Base-by-base conservation (phyloP, 2,888 invertebrate genomes). In the Tipula vernalis region DNA sequence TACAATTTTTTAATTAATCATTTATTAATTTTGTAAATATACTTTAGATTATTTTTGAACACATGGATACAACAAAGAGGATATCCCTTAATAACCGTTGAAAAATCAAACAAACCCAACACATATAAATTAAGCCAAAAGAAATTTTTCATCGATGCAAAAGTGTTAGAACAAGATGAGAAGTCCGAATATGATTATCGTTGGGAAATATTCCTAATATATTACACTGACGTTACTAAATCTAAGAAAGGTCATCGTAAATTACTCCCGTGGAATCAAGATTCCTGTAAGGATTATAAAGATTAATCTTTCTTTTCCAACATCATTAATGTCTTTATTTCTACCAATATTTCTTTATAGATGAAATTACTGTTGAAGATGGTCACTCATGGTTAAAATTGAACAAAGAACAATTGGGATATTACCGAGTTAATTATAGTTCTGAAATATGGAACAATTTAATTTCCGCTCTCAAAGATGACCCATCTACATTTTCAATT, bases 51-150 rank as follows among this genome's bases (percentile, higher is more conserved):
- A 84, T 44, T 83, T 28, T 87, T 71, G 88, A 88, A 96, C 89
- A 97, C 97, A 0, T 98, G 97, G 96, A 98, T 97, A 0, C 93
- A 94, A 83, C 98, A 98, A 91, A 97, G 95, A 95, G 98, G 98
- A 0, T 96, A 95, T 89, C 98, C 98, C 0, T 93, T 98, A 0
- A 92, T 98, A 3, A 93, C 92, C 0, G 95, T 96, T 0, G 90
- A 90, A 0, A 92, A 91, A 86, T 91, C 90, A 10, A 92, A 90
- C 6, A 91, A 92, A 57, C 92, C 44, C 47, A 86, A 15, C 3
- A 36, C 91, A 0, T 95, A 93, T 88, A 92, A 92, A 4, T 91
- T 97, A 5, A 95, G 93, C 0, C 98, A 98, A 90, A 93, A 94
- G 87, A 92, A 97, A 88, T 98, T 96, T 91, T 92, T 97, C 12